Evolutionary conservation across 2,888 invertebrate genomes (phyloP).

Genomic region (Petrophora chlorosata): DNA sequence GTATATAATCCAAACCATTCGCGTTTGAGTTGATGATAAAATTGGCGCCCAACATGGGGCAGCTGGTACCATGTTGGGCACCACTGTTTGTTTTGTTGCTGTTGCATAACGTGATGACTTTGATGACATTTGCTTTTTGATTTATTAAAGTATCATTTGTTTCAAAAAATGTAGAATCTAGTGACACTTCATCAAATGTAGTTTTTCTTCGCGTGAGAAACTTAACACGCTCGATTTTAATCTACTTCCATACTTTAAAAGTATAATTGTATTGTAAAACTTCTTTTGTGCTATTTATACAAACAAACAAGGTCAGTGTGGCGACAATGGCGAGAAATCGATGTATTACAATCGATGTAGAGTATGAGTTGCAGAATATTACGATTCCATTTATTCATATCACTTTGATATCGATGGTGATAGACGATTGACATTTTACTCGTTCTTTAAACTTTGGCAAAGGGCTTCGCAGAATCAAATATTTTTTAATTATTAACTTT

Average conservation of each 20-base stretch:
- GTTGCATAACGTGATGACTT: not conserved
- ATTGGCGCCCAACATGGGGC: conserved; percentile 34
- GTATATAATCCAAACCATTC: too few species aligned
- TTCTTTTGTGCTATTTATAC: conserved; percentile 32
- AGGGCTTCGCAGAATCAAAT: too few species aligned
- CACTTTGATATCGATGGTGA: conserved; percentile 14
- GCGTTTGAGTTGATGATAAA: conserved; percentile 1
- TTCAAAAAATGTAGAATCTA: not conserved
- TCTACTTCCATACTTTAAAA: conserved; percentile 38
- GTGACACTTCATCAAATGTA: not conserved
- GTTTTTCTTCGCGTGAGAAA: conserved; percentile 40
- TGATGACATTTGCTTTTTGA: too few species aligned
- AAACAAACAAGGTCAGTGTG: conserved; percentile 28
- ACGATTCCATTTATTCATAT: conserved; percentile 11
- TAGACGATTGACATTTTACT: not conserved
- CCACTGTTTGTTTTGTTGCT: not conserved
- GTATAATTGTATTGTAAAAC: conserved; percentile 32
- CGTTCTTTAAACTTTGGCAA: not conserved
- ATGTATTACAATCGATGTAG: conserved; percentile 19
- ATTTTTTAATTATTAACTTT: not conserved
- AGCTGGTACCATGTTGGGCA: not conserved
- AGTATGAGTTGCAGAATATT: conserved; percentile 27
- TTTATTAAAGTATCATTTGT: not conserved
- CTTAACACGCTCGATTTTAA: conserved; percentile 39
- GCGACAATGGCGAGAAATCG: conserved; percentile 27